Evolutionary conservation across 2,113 vertebrate genomes (phyloP), one percentile per base, ranked within the genome.

Genomic region (Rhinolophus ferrumequinum): DNA sequence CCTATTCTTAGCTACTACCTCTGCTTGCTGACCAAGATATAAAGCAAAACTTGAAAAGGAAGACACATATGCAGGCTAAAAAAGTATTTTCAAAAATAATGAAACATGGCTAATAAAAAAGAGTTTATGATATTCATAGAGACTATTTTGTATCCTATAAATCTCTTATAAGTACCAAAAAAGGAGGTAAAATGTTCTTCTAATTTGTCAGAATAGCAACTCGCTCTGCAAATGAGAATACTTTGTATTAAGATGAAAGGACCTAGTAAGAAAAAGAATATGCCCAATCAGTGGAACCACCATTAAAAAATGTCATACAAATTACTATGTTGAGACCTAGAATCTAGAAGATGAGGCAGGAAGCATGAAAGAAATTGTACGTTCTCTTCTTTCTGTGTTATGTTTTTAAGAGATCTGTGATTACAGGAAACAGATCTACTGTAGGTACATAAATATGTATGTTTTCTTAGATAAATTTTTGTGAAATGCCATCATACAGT

Each of bases 11-110:
- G 72, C 33, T 82, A 72, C 50, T 60, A 76, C 28, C 24, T 88
- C 30, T 90, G 13, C 90, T 70, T 35, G 62, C 26, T 92, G 11
- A 87, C 22, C 66, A 89, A 93, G 90, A 81, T 44, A 89, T 26
- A 86, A 95, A 73, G 79, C 26, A 93, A 91, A 93, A 69, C 41
- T 75, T 95, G 70, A 95, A 96, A 96, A 94, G 24, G 38, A 95
- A 94, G 30, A 76, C 22, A 82, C 16, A 84, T 82, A 19, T 73
- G 33, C 14, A 56, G 5, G 21, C n/a, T 82, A 90, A 83, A 84
- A 93, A 56, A 73, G 47, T 64, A 73, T 70, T 69, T 60, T 86
- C 2, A 70, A 73, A 92, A 96, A 77, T 64, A 91, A 79, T 62
- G 50, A 89, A 96, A 95, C 22, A 75, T 26, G 70, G 30, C 28